phyloP scores from a whole-genome alignment of 2,888 invertebrate genomes.

The Xylota segnis region DNA sequence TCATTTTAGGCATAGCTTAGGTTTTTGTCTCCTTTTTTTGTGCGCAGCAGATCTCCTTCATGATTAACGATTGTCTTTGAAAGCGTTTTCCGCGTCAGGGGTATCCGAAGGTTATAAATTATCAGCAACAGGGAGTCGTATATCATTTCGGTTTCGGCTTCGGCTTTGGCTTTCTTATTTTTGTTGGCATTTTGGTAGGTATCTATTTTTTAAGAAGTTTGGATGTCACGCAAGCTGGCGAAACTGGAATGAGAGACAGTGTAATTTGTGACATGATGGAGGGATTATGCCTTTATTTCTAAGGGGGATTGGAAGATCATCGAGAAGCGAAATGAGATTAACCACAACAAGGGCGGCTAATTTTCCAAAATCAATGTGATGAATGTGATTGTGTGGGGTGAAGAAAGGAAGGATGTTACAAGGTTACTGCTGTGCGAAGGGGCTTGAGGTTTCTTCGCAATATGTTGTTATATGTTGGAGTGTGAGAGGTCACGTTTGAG shows the following conservation, averaged over 20 bases:
- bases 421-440: neutral
- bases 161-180: slow-evolving; percentile 22
- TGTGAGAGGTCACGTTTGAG: slow-evolving; percentile 7
- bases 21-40: slow-evolving; percentile 16
- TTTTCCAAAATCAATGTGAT: slow-evolving; percentile 49
- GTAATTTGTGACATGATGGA: slow-evolving; percentile 55
- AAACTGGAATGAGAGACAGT: slow-evolving; percentile 6
- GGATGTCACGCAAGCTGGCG: slow-evolving; percentile 42
- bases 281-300: slow-evolving; percentile 44
- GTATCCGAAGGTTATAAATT: slow-evolving; percentile 66
- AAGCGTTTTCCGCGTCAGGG: slow-evolving; percentile 44
- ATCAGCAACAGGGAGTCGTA: slow-evolving; percentile 72
- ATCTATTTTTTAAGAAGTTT: slow-evolving; percentile 34
- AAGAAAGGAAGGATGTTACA: neutral
- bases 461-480: neutral
- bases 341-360: slow-evolving; percentile 52
- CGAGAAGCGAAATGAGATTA: slow-evolving; percentile 63
- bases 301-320: slow-evolving; percentile 31
- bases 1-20: slow-evolving; percentile 33
- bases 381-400: slow-evolving; percentile 32
- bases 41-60: slow-evolving; percentile 23
- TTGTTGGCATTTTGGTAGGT: slow-evolving; percentile 5
- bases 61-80: slow-evolving; percentile 68
- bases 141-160: slow-evolving; percentile 66
- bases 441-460: neutral